Conservation (phyloP, 2,888 invertebrate species). For the Ophioninae sp. region DNA sequence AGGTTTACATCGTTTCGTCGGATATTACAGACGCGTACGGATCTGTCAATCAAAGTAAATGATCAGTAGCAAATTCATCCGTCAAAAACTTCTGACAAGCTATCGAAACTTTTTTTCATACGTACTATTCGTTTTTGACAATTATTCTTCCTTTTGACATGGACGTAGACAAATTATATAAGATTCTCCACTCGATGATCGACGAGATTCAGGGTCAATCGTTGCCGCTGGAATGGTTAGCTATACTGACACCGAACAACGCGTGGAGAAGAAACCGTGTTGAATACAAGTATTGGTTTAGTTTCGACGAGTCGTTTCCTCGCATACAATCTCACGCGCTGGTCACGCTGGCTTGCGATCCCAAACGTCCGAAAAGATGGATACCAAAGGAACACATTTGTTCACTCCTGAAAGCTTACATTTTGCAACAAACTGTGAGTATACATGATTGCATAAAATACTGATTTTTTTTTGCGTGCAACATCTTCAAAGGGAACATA, state of each 20-base stretch:
- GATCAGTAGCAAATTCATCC: not conserved
- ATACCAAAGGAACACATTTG: conserved; percentile 24
- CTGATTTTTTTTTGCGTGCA: not conserved
- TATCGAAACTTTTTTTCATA: not conserved
- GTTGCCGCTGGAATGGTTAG: conserved; percentile 7
- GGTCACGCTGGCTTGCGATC: not conserved
- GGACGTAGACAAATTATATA: conserved; percentile 44
- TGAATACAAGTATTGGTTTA: conserved; percentile 32
- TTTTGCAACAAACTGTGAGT: conserved; percentile 49
- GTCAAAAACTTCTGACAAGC: not conserved
- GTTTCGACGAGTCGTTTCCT: conserved; percentile 6
- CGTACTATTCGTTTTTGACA: not conserved
- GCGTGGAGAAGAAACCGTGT: not conserved
- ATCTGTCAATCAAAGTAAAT: conserved; percentile 52
- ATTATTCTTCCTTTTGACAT: conserved; percentile 10
- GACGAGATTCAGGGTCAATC: conserved; percentile 21
- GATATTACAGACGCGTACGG: conserved; percentile 56
- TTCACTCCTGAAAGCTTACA: conserved; percentile 5
- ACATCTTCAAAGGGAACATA: not conserved
- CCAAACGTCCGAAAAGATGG: not conserved
- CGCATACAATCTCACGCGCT: conserved; percentile 5
- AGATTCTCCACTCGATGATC: conserved; percentile 37
- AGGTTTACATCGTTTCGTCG: conserved; percentile 36
- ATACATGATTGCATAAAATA: not conserved
- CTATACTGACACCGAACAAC: conserved; percentile 10